These are phyloP conservation scores for Streptopelia turtur DNA, from an alignment of 2,797 vertebrate species.

Conservation along the genomic window DNA sequence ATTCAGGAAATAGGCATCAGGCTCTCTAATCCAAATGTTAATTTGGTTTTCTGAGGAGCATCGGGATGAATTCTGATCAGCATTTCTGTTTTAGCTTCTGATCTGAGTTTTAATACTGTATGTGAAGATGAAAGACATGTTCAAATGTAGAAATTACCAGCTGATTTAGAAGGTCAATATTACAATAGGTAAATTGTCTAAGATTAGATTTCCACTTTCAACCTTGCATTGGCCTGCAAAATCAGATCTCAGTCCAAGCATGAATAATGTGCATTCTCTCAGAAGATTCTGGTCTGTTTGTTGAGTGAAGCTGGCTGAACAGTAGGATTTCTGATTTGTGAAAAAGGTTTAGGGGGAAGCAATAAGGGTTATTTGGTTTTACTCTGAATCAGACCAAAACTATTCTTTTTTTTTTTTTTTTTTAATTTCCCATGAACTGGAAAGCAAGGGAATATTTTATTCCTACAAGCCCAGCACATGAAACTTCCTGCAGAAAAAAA, in stretches of 20 bases:
- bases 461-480: neutral
- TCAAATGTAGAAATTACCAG: neutral
- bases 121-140: neutral
- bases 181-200: neutral
- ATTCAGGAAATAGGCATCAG: neutral
- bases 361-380: neutral
- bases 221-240: neutral
- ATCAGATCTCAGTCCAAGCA: neutral
- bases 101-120: neutral
- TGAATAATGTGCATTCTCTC: neutral
- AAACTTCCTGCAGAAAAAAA: constrained; percentile 53
- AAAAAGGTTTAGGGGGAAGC: neutral
- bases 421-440: neutral
- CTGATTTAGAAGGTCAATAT: neutral
- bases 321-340: neutral
- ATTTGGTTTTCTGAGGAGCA: constrained; percentile 26
- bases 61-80: neutral
- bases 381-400: neutral
- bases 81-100: neutral
- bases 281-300: neutral
- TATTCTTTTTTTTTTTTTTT: neutral
- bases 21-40: constrained; percentile 21
- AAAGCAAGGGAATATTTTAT: neutral
- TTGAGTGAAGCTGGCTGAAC: neutral
- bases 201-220: neutral